phyloP scores from a whole-genome alignment of 2,113 vertebrate genomes.

The Eurystomus gularis region DNA sequence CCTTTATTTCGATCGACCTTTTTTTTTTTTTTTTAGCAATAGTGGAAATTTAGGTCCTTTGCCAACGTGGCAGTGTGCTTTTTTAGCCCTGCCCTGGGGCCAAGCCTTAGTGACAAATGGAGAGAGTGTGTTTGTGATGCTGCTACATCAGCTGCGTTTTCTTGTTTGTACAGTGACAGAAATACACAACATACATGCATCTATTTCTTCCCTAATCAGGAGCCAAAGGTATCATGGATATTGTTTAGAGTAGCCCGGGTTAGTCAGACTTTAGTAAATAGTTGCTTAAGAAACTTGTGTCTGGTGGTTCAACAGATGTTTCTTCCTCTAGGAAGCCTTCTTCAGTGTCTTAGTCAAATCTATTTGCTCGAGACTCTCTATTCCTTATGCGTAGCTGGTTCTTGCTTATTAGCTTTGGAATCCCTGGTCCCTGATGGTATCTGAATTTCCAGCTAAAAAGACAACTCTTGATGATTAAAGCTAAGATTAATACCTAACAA shows the following conservation, averaged over 20 bases:
- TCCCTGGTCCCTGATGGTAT: neutral
- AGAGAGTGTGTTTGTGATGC: neutral
- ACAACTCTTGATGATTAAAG: neutral
- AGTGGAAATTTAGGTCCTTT: neutral
- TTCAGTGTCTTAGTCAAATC: neutral
- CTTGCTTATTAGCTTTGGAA: neutral
- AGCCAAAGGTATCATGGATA: neutral
- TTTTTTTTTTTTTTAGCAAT: neutral
- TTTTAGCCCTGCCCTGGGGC: neutral
- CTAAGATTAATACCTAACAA: neutral
- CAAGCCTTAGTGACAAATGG: neutral
- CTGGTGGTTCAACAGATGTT: neutral
- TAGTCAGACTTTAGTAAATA: neutral
- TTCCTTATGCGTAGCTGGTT: neutral
- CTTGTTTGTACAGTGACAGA: neutral
- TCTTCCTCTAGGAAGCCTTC: neutral
- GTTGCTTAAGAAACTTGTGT: neutral
- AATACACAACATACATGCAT: neutral
- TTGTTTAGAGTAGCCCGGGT: neutral
- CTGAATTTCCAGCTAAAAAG: neutral
- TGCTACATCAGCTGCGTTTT: neutral
- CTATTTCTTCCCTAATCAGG: neutral
- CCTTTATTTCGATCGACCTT: neutral
- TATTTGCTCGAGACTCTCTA: neutral
- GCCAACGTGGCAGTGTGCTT: neutral